Evolutionary conservation across 2,113 vertebrate genomes (phyloP).

Genomic region (Odocoileus virginianus): DNA sequence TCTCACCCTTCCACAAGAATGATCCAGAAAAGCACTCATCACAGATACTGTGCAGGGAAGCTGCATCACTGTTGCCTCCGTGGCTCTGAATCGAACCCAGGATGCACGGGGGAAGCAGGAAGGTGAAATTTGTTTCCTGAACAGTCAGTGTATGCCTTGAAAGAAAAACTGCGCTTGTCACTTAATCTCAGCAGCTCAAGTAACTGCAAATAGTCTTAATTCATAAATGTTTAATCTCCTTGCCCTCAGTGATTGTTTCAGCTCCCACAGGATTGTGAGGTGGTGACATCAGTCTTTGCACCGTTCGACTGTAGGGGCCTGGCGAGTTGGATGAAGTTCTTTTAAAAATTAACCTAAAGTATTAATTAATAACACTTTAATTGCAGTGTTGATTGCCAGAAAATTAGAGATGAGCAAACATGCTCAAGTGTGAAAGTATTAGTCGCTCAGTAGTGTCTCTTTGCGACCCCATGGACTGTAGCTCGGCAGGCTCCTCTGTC

Average conservation of each 20-base stretch:
- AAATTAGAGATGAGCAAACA: background rate
- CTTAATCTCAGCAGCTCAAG: constrained; percentile 24
- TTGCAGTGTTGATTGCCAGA: background rate
- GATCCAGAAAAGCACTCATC: background rate
- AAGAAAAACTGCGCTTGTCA: background rate
- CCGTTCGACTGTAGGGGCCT: background rate
- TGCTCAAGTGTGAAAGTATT: background rate
- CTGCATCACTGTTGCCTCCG: background rate
- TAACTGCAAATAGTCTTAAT: background rate
- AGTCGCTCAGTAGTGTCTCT: background rate
- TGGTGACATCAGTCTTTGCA: background rate
- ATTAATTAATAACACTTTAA: background rate
- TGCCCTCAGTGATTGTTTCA: background rate
- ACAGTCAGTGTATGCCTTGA: background rate
- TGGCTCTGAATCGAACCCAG: background rate
- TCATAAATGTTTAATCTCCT: background rate
- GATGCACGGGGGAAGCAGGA: background rate
- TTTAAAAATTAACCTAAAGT: constrained; percentile 8
- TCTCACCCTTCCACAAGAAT: background rate
- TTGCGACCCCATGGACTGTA: background rate
- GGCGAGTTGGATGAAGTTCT: background rate
- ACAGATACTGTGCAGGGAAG: background rate
- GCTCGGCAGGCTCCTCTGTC: background rate
- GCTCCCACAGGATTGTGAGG: background rate
- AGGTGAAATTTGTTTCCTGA: background rate